phyloP scores from a whole-genome alignment of 2,888 invertebrate genomes.

The Hyles lineata region DNA sequence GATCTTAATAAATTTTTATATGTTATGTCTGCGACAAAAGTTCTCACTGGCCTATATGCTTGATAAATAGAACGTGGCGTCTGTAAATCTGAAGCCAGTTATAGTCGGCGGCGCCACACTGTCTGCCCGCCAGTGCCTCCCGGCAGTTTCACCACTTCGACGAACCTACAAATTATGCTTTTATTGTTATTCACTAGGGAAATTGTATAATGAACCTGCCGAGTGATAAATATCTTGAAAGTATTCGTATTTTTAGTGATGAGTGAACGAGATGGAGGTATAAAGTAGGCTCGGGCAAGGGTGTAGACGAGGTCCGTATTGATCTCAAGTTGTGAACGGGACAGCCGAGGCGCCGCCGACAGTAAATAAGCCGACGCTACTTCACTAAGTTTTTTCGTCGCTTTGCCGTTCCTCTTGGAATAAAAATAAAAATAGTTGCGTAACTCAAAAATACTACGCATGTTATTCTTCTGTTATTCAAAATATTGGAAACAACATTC shows the following conservation, averaged over 20 bases:
- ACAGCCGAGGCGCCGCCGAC: slow-evolving; percentile 56
- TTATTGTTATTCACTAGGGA: slow-evolving; percentile 26
- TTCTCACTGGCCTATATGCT: slow-evolving; percentile 42
- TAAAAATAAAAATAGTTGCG: neutral
- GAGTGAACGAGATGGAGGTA: slow-evolving; percentile 28
- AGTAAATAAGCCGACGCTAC: slow-evolving; percentile 61
- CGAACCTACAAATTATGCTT: slow-evolving; percentile 41
- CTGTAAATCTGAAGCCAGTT: slow-evolving; percentile 45
- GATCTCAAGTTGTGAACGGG: slow-evolving; percentile 68
- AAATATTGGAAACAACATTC: neutral
- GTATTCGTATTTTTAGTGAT: slow-evolving; percentile 17
- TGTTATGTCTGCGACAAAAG: slow-evolving; percentile 37
- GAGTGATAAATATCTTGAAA: slow-evolving; percentile 17
- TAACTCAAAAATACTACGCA: neutral
- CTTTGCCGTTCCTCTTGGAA: neutral
- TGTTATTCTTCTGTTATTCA: neutral
- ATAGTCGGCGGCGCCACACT: slow-evolving; percentile 65
- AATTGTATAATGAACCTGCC: slow-evolving; percentile 19
- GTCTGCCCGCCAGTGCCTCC: slow-evolving; percentile 53
- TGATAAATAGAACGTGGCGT: slow-evolving; percentile 47
- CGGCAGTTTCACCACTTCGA: slow-evolving; percentile 38
- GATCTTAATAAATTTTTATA: neutral
- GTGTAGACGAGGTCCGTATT: slow-evolving; percentile 62
- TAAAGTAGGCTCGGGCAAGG: slow-evolving; percentile 28
- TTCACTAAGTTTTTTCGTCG: slow-evolving; percentile 48